phyloP scores from a whole-genome alignment of 2,797 vertebrate species.

The Coregonus suidteri region DNA sequence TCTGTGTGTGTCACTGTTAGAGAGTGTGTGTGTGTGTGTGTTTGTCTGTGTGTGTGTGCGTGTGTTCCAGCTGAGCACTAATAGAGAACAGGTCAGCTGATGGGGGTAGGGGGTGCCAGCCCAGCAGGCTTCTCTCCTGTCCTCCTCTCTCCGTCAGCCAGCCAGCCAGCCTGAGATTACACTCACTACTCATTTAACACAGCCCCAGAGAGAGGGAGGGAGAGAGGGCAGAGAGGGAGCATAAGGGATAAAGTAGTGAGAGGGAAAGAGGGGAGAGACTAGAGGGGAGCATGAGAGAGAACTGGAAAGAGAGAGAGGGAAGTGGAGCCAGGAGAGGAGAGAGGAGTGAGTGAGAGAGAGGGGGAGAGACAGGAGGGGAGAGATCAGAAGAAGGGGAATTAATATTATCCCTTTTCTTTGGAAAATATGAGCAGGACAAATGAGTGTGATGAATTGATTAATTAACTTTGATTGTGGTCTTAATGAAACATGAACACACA shows the following conservation, averaged over 20 bases:
- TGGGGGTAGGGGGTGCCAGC: slow-evolving; percentile 3
- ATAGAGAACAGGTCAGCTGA: too few species aligned
- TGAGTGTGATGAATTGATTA: slow-evolving; percentile 13
- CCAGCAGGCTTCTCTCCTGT: too few species aligned
- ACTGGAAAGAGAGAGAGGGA: neutral
- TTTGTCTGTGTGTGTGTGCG: neutral
- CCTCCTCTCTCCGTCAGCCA: too few species aligned
- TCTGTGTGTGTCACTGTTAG: slow-evolving; percentile 5
- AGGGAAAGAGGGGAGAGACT: neutral
- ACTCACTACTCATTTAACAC: too few species aligned
- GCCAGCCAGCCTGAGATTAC: too few species aligned
- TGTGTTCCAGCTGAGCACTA: neutral
- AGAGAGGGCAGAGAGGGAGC: neutral
- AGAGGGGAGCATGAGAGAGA: neutral
- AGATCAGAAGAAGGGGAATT: too few species aligned
- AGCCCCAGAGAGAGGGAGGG: slow-evolving; percentile 15
- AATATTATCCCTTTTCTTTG: too few species aligned
- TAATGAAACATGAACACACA: slow-evolving; percentile 14
- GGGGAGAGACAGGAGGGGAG: neutral
- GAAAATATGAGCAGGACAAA: neutral
- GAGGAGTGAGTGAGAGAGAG: neutral
- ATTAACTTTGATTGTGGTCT: slow-evolving; percentile 10
- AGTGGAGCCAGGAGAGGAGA: neutral
- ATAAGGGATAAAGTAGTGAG: neutral
- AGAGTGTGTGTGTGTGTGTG: neutral